These are phyloP conservation scores for Gastrophryne carolinensis DNA, from an alignment of 2,797 vertebrate genomes.

Conservation along the genomic window DNA sequence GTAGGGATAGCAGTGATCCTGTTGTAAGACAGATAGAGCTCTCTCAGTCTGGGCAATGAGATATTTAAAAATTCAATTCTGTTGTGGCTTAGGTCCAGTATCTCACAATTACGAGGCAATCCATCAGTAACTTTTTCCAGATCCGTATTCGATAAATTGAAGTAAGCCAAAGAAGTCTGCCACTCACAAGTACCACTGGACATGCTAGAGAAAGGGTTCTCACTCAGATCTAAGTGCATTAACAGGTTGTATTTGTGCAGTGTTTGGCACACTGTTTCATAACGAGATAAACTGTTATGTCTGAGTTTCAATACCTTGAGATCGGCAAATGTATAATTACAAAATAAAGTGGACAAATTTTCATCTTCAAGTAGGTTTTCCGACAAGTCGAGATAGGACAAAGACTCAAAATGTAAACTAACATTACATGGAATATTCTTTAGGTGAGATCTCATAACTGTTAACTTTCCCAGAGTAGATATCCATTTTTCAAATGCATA, in stretches of 20 bases:
- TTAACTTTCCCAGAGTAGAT: constrained; percentile 57
- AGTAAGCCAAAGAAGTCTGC: constrained; percentile 52
- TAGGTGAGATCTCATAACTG: constrained; percentile 50
- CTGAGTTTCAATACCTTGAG: constrained; percentile 60
- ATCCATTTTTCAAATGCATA: constrained; percentile 59
- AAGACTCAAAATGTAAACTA: constrained; percentile 41
- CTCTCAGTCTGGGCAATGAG: constrained; percentile 55
- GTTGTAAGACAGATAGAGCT: constrained; percentile 67
- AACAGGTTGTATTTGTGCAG: constrained; percentile 23
- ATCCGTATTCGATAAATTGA: constrained; percentile 61
- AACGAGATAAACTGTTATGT: constrained; percentile 57
- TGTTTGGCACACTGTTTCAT: not conserved
- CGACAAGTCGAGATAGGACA: constrained; percentile 63
- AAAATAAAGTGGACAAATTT: constrained; percentile 49
- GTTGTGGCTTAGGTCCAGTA: constrained; percentile 63
- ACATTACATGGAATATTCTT: constrained; percentile 58
- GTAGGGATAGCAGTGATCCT: constrained; percentile 52
- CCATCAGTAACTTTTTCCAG: constrained; percentile 54
- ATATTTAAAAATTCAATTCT: constrained; percentile 46
- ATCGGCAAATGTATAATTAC: constrained; percentile 60
- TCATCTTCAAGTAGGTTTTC: constrained; percentile 60
- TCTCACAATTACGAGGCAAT: constrained; percentile 57
- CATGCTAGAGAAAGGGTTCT: constrained; percentile 55
- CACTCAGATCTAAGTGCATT: constrained; percentile 64
- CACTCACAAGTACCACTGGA: constrained; percentile 57